These are phyloP conservation scores for Leptopilina clavipes DNA, from an alignment of 1,140 invertebrate genomes.

Conservation along the genomic window DNA sequence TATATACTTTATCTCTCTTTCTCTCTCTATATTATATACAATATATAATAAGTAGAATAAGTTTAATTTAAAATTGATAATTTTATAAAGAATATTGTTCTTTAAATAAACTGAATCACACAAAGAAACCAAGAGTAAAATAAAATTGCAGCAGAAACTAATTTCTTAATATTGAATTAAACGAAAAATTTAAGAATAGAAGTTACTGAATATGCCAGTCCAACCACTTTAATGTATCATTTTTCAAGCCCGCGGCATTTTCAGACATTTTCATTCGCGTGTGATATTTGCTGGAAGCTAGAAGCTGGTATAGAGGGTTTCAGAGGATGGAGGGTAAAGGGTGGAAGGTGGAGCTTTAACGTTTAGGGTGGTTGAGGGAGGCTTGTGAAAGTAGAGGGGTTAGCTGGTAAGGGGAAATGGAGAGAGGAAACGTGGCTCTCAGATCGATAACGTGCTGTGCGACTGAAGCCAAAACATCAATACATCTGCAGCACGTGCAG, in stretches of 20 bases:
- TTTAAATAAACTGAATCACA: too few species aligned
- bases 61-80: too few species aligned
- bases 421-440: slow-evolving; percentile 41
- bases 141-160: too few species aligned
- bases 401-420: slow-evolving; percentile 38
- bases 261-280: slow-evolving; percentile 57
- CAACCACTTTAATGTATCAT: slow-evolving; percentile 57
- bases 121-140: neutral
- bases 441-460: slow-evolving; percentile 60
- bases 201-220: neutral
- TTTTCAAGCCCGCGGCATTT: slow-evolving; percentile 53
- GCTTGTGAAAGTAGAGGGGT: slow-evolving; percentile 46
- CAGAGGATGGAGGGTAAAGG: slow-evolving; percentile 27
- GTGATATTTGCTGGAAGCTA: slow-evolving; percentile 54
- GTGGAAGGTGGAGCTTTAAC: slow-evolving; percentile 51
- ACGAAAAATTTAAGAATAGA: neutral
- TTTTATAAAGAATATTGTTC: too few species aligned
- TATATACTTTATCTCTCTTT: too few species aligned
- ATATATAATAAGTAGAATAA: too few species aligned
- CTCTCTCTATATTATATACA: too few species aligned
- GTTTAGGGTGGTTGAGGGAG: slow-evolving; percentile 41
- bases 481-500: slow-evolving; percentile 58
- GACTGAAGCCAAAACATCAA: slow-evolving; percentile 60
- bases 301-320: slow-evolving; percentile 46
- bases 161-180: neutral